These are phyloP conservation scores for Anthoscopus minutus DNA, from an alignment of 2,113 vertebrate species.

Conservation along the genomic window DNA sequence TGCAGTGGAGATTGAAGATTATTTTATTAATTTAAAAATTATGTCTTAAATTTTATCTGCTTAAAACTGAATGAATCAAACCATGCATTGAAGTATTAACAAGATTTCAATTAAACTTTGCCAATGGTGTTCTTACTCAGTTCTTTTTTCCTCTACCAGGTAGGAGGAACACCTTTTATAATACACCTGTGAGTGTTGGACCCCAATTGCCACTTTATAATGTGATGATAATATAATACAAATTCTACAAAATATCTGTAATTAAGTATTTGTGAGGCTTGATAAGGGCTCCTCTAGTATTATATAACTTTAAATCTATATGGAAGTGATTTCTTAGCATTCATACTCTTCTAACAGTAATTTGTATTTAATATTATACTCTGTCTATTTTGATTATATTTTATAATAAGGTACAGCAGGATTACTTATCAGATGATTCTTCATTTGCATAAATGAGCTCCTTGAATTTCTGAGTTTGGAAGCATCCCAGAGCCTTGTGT, in stretches of 20 bases:
- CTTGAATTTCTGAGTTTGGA: constrained; percentile 14
- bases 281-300: background rate
- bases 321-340: constrained; percentile 1
- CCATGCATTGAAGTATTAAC: constrained; percentile 41
- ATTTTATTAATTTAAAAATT: constrained; percentile 58
- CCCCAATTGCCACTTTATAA: background rate
- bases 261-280: background rate
- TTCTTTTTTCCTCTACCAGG: background rate
- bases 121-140: background rate
- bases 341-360: background rate
- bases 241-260: background rate
- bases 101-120: constrained; percentile 36
- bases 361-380: constrained; percentile 29
- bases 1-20: constrained; percentile 25
- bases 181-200: background rate
- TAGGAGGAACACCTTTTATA: background rate
- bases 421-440: background rate
- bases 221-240: background rate
- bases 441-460: constrained; percentile 53
- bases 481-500: background rate
- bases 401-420: constrained; percentile 1
- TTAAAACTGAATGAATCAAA: constrained; percentile 5
- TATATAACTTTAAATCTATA: background rate
- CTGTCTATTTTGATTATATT: constrained; percentile 33
- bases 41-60: constrained; percentile 40